Conservation (phyloP, 2,797 vertebrate genomes). For the Pipistrellus pipistrellus region DNA sequence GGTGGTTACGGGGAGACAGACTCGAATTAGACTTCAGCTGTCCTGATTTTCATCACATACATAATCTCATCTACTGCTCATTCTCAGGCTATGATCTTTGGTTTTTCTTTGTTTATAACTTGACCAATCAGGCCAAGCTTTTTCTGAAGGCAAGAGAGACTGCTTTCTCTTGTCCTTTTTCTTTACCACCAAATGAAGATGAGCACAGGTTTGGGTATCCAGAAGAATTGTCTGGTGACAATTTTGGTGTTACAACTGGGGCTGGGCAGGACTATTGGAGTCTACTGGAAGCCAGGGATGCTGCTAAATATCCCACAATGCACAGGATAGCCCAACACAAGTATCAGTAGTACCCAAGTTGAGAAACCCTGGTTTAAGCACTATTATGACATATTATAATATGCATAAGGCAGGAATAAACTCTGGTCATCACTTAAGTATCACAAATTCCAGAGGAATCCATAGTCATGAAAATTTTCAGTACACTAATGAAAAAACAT, state of each 20-base stretch:
- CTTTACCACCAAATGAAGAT: neutral
- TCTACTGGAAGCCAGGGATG: neutral
- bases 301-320: neutral
- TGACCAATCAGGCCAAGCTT: neutral
- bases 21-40: neutral
- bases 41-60: neutral
- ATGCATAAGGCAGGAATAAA: neutral
- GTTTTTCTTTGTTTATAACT: neutral
- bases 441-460: neutral
- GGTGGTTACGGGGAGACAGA: neutral
- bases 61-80: neutral
- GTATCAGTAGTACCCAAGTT: neutral
- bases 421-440: neutral
- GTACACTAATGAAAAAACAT: conserved; percentile 11
- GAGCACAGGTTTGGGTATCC: neutral
- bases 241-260: neutral
- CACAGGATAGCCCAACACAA: neutral
- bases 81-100: neutral
- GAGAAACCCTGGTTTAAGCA: neutral
- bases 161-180: neutral
- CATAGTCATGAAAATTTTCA: neutral
- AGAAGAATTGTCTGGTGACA: neutral
- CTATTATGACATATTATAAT: neutral
- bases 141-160: neutral
- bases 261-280: neutral